These are phyloP conservation scores for Ptychadena robeensis DNA, from an alignment of 2,797 vertebrate species.

Conservation along the genomic window DNA sequence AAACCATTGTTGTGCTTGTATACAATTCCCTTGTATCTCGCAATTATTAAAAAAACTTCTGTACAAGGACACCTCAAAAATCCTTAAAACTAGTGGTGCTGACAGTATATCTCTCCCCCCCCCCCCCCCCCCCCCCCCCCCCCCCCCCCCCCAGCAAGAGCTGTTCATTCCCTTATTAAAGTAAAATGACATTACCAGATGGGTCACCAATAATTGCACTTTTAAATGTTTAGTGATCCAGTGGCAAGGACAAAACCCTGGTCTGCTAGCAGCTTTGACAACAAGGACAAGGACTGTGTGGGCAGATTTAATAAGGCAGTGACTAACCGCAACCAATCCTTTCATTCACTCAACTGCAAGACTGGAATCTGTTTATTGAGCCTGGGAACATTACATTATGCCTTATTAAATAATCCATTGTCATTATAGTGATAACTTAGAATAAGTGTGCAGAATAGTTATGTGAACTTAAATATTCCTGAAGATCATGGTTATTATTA, in stretches of 20 bases:
- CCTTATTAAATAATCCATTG: neutral
- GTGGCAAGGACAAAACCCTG: neutral
- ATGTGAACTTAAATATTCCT: neutral
- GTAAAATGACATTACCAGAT: slow-evolving; percentile 1
- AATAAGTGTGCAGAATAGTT: neutral
- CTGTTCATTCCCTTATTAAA: neutral
- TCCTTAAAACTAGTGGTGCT: slow-evolving; percentile 21
- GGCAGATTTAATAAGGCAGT: neutral
- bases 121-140: neutral
- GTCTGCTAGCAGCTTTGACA: slow-evolving; percentile 51
- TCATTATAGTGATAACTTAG: neutral
- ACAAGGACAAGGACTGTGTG: neutral
- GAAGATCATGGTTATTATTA: slow-evolving; percentile 23
- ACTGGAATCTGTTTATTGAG: neutral
- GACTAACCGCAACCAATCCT: neutral
- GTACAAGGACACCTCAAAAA: slow-evolving; percentile 30
- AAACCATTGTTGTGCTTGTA: slow-evolving; percentile 77
- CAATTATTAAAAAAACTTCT: neutral
- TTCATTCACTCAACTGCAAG: neutral
- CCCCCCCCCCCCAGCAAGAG: neutral
- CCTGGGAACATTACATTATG: neutral
- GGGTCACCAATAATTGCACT: slow-evolving; percentile 48
- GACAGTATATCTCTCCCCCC: slow-evolving; percentile 4
- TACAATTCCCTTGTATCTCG: slow-evolving; percentile 54
- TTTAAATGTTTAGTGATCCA: neutral